A percentile compares a stretch with the other conserved stretches of the same genome.
Evolutionary conservation across 2,113 vertebrate species (phyloP).

Genomic region (Hyperopisus bebe): DNA sequence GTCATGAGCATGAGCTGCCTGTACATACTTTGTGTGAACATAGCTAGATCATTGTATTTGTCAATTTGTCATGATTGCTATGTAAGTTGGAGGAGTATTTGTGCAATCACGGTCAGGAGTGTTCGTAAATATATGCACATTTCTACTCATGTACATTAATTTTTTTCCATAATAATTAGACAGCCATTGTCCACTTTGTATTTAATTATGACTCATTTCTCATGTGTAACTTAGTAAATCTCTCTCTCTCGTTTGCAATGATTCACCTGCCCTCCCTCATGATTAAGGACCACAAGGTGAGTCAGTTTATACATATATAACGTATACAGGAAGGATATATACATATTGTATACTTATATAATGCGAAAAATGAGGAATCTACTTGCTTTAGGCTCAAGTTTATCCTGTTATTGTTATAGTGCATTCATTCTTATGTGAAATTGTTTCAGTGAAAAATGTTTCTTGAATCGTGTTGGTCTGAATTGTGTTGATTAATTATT

Average conservation of each 20-base stretch:
- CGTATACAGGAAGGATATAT: neutral
- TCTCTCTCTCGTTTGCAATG: neutral
- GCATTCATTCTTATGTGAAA: neutral
- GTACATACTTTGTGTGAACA: too few species aligned
- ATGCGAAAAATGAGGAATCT: neutral
- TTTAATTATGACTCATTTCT: neutral
- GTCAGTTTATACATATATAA: neutral
- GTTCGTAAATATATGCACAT: too few species aligned
- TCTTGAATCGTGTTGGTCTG: neutral
- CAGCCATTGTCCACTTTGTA: neutral
- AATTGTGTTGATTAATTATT: neutral
- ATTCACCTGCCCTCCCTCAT: neutral
- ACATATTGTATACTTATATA: neutral
- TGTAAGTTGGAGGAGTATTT: too few species aligned
- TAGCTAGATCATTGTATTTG: too few species aligned
- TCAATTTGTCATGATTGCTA: too few species aligned
- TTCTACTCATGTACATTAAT: neutral
- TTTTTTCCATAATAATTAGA: neutral
- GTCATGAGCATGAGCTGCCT: too few species aligned
- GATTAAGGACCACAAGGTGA: neutral
- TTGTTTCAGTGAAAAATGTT: neutral
- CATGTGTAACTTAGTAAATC: neutral
- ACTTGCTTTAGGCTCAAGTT: neutral
- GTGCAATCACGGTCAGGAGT: too few species aligned
- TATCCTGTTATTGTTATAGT: neutral